Evolutionary conservation across 2,888 invertebrate genomes (phyloP), one percentile per base, ranked within the genome.

Genomic region (Tetranychus truncatus): DNA sequence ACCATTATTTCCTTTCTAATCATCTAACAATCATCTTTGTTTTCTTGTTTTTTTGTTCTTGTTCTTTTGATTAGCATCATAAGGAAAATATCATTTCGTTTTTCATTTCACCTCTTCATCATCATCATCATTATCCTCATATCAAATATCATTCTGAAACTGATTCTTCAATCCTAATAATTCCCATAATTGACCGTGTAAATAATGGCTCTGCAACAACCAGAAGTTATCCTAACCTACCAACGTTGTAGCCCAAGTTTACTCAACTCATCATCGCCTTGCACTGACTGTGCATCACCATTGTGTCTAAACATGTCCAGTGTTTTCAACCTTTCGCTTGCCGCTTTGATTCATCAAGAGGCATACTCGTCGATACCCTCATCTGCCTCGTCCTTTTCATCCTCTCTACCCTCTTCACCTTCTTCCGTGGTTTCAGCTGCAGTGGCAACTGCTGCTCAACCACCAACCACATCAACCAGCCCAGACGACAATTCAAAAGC

Each of bases 401-500:
- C 55, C 15, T 15, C 15, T 15, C 15, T 15, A 0, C 55, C 55
- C 15, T 15, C 15, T 15, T 55, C 55, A 55, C 15, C 15, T 55
- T 15, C 55, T 15, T 55, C 55, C 11, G 55, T 9, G 11, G 55
- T 15, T 55, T 55, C 15, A 55, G 9, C 55, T 5, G 9, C 55
- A 15, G 55, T 55, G 34, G 34, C 34, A 34, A 34, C 34, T 4
- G 34, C 34, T 34, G 34, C 34, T 34, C 34, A 34, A 34, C 34
- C 34, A 34, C 3, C 34, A 34, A 34, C 34, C 34, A 34, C 34
- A 34, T 34, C 34, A 34, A 34, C 34, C 34, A 55, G 15, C 0
- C 15, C 15, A 15, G 55, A 55, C 2, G 55, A 55, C 8, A 46
- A 46, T 2, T 55, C 55, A 55, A 55, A 55, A 15, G 69, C 78